Evolutionary conservation across 2,888 invertebrate species (phyloP).

Genomic region (Sarcophaga carnaria): DNA sequence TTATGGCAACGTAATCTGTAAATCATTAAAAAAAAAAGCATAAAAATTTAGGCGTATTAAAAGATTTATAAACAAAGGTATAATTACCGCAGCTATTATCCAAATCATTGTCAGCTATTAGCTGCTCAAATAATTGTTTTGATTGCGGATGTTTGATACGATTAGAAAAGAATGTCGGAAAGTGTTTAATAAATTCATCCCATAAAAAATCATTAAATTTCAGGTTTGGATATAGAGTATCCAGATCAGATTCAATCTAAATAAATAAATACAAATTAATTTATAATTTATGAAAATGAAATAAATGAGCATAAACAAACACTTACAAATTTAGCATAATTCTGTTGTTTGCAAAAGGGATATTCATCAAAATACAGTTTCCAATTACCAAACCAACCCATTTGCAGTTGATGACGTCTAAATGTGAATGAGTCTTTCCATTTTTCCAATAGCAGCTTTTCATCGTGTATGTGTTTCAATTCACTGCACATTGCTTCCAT

Average conservation of each 20-base stretch:
- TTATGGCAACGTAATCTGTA: conserved; percentile 43
- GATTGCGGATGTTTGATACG: conserved; percentile 41
- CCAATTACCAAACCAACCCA: conserved; percentile 48
- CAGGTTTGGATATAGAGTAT: conserved; percentile 33
- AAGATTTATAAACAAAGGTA: not conserved
- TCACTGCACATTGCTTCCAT: conserved; percentile 45
- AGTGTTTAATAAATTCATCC: conserved; percentile 45
- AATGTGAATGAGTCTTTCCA: conserved; percentile 55
- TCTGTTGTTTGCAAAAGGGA: conserved; percentile 59
- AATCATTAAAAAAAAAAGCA: not conserved
- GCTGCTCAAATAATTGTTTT: conserved; percentile 47
- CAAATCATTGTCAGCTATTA: conserved; percentile 3
- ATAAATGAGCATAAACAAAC: not conserved
- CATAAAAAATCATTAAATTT: conserved; percentile 50
- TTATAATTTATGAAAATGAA: not conserved
- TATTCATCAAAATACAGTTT: conserved; percentile 59
- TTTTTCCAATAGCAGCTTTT: conserved; percentile 33
- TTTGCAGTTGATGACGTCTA: conserved; percentile 53
- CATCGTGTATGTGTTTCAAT: conserved; percentile 45
- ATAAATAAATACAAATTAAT: not conserved
- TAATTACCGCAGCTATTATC: conserved; percentile 13
- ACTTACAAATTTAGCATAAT: conserved; percentile 52
- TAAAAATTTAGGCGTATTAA: not conserved
- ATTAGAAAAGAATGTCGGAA: conserved; percentile 33
- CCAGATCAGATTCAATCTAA: conserved; percentile 55